Evolutionary conservation across 2,888 invertebrate genomes (phyloP).

Genomic region (Agrochola circellaris): DNA sequence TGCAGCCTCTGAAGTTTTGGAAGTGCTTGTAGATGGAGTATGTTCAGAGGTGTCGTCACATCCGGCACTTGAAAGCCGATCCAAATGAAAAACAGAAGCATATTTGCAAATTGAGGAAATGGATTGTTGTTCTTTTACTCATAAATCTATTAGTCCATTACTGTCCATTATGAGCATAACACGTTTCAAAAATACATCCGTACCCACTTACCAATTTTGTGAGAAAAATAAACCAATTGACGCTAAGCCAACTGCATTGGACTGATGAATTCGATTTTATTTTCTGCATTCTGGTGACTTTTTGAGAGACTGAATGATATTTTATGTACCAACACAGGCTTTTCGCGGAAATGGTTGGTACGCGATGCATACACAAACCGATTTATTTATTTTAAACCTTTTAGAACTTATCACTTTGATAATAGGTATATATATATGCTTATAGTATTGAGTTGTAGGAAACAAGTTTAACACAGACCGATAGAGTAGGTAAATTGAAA

Average conservation of each 20-base stretch:
- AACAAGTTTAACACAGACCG: not conserved
- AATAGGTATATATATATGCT: not conserved
- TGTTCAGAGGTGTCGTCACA: not conserved
- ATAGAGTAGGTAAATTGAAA: not conserved
- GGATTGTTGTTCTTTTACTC: not conserved
- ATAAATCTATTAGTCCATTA: not conserved
- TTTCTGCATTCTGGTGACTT: not conserved
- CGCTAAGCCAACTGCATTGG: no score
- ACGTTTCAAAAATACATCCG: not conserved
- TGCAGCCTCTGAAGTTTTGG: no score
- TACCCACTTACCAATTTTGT: not conserved
- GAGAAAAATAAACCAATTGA: not conserved
- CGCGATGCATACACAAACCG: not conserved
- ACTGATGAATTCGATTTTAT: conserved; percentile 17
- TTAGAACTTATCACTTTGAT: conserved; percentile 15
- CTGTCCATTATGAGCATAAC: not conserved
- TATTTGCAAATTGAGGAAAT: conserved; percentile 4
- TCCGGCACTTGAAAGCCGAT: not conserved
- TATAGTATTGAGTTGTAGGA: not conserved
- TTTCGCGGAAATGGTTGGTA: not conserved
- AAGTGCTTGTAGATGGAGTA: no score
- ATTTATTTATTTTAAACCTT: conserved; percentile 22
- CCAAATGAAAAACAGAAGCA: not conserved
- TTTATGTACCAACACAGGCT: conserved; percentile 18
- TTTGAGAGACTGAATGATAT: conserved; percentile 11